These are phyloP conservation scores for Myiothlypis chrysogaster DNA, from an alignment of 2,797 vertebrate genomes.

Conservation along the genomic window DNA sequence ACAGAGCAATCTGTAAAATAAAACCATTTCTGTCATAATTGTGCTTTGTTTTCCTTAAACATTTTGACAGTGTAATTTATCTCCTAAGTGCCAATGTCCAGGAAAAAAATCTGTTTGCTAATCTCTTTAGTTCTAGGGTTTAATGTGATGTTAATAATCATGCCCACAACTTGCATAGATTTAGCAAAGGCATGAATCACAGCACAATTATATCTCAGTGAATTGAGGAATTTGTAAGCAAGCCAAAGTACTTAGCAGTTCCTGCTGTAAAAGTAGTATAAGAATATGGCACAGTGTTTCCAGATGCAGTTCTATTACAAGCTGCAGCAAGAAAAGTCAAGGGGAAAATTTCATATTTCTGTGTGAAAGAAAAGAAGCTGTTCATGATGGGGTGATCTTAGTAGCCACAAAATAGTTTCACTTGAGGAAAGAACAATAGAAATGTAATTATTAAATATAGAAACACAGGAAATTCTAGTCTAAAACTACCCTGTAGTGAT, in stretches of 20 bases:
- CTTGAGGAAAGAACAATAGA: not conserved
- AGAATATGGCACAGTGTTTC: conserved; percentile 52
- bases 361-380: not conserved
- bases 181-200: conserved; percentile 57
- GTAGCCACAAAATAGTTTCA: not conserved
- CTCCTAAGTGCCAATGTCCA: conserved; percentile 38
- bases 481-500: not conserved
- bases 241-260: conserved; percentile 62
- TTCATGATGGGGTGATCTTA: not conserved
- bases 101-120: conserved; percentile 10
- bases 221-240: conserved; percentile 46
- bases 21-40: conserved; percentile 4
- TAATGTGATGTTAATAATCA: conserved; percentile 47
- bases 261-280: conserved; percentile 54
- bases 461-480: not conserved
- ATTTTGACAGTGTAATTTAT: conserved; percentile 35
- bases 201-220: conserved; percentile 46
- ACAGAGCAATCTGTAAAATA: not conserved
- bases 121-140: conserved; percentile 54
- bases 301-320: conserved; percentile 59
- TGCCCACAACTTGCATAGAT: conserved; percentile 43
- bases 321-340: conserved; percentile 9
- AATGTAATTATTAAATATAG: not conserved
- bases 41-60: conserved; percentile 45
- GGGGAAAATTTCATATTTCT: conserved; percentile 5